Base-by-base conservation (phyloP, 2,113 vertebrate species). In the Tupaia tana region DNA sequence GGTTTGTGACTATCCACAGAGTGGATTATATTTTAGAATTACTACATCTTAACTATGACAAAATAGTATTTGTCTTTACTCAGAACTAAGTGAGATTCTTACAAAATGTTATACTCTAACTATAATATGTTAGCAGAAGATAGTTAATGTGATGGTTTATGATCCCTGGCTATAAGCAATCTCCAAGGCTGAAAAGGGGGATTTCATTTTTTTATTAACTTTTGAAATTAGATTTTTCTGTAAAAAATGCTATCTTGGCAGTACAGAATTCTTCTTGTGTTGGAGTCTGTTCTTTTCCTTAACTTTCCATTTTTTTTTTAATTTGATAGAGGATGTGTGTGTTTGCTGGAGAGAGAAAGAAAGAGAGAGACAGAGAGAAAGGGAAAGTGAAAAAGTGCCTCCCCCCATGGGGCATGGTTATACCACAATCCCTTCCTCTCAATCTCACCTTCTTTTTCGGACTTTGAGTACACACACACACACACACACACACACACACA, bases 31-130 rank as follows among this genome's bases (percentile, higher is more conserved):
- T 29, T 74, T 91, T 78, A 43, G 18, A 91, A 67, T 25, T 34
- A 25, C 34, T 34, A 0, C 24, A 78, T 67, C 20, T 91, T 73
- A 67, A 66, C 43, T 24, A 0, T 24, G 19, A 88, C 83, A 67
- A 91, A 78, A 9, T 43, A 82, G 19, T 64, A 52, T 29, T 66
- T 83, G 11, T 31, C 31, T 84, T 94, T 59, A 75, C 19, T 9
- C 13, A 67, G 79, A 71, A 85, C n/a, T 27, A 86, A 83, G 54
- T 56, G 25, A 94, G 87, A 73, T 29, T 94, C 56, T 86, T 86
- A 54, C 29, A 88, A 91, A 93, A 71, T 24, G 2, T 43, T 69
- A 24, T 75, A 29, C 15, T 52, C 29, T 95, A 19, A n/a, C 14
- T 31, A 59, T 10, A 61, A 5, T 74, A 19, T 67, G 22, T 6